phyloP scores from a whole-genome alignment of 2,113 vertebrate genomes.

The Melierax canorus region DNA sequence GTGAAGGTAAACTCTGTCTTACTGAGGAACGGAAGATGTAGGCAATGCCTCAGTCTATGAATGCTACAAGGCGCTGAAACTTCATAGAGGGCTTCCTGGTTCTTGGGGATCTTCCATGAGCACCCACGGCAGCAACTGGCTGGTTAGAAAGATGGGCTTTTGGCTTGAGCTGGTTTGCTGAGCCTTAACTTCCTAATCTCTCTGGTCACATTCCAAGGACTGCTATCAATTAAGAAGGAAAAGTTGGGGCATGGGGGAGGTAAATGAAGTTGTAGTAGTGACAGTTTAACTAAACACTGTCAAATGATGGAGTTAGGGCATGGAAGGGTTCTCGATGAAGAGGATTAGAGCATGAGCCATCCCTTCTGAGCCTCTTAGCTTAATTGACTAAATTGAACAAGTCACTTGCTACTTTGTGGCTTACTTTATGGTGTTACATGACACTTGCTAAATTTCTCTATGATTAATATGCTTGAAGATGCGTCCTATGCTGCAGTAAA shows the following conservation, averaged over 20 bases:
- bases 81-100: neutral
- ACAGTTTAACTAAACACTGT: neutral
- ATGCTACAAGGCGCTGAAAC: neutral
- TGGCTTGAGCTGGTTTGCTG: neutral
- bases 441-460: accelerated
- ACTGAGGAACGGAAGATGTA: neutral
- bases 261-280: neutral
- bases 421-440: neutral
- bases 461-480: neutral
- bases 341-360: neutral
- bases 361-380: neutral
- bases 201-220: neutral
- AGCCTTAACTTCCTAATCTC: neutral
- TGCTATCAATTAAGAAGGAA: neutral
- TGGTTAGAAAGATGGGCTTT: neutral
- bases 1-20: neutral
- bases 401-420: neutral
- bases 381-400: neutral
- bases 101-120: neutral
- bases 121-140: neutral
- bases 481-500: neutral
- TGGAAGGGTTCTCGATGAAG: neutral
- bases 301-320: neutral
- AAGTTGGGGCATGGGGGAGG: accelerated
- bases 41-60: neutral